Base-by-base conservation (phyloP, 30 jellyfish, hydroid and myxozoan species). In the Cassiopea xamachana region DNA sequence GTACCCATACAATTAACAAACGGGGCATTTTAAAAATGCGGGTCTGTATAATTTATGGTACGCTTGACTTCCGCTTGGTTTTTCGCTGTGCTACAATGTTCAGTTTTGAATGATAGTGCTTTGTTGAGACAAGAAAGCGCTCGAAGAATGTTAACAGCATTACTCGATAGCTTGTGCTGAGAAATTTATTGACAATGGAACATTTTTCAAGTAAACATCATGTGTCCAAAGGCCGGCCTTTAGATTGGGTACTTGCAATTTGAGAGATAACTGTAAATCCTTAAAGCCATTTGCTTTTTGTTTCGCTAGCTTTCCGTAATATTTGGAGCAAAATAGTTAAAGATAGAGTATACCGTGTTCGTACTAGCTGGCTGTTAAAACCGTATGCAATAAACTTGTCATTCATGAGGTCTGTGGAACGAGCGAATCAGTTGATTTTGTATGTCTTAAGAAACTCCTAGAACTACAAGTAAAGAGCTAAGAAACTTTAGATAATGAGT, bases 71-170 rank as follows among this genome's bases (percentile, higher is more conserved):
- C 69, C 69, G 8, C 14, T 59, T 6, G 8, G 69, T 59, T 59
- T 59, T 59, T 59, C 69, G 69, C 69, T 6, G 14, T 59, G 69
- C 14, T 59, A 14, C 69, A 59, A 59, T 6, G 69, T 59, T 59
- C 69, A 6, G 8, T 59, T 59, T 59, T 59, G 13, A 59, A 59
- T 59, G 13, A 7, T 59, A 68, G 27, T 44, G 39, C 77, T 10
- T 68, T 68, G 77, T 68, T 68, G 4, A 18, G 77, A 68, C 27
- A 18, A 68, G 77, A 68, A 68, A 68, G 77, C 77, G 77, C 77
- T 7, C n/a, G n/a, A 68, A 71, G 80, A 19, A 71, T 71, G n/a
- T 18, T 71, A 71, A 12, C 80, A 71, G 80, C 10, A 71, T 71
- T 19, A 17, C 80, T 71, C 55, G 10, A 71, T 55, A 55, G 10